Conservation (phyloP, 2,113 vertebrate species). For the Pseudopodoces humilis region DNA sequence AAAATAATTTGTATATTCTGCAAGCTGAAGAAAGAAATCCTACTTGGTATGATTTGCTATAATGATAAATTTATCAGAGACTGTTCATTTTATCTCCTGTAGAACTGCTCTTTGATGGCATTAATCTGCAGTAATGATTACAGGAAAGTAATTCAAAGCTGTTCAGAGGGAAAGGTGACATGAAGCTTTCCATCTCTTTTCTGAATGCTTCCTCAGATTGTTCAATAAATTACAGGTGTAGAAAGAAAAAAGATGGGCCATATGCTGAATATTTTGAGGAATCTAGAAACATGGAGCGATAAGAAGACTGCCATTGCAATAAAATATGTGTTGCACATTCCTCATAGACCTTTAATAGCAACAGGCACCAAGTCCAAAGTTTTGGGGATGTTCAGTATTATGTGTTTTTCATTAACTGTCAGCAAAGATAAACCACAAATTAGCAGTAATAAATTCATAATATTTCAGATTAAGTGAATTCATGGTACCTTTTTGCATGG, state of each 20-base stretch:
- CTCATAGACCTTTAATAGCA: not conserved
- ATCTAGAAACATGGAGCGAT: not conserved
- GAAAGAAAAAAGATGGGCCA: not conserved
- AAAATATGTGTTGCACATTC: not conserved
- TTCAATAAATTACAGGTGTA: slow-evolving; percentile 32
- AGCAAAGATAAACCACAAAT: not conserved
- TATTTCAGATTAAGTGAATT: not conserved
- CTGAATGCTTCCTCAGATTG: slow-evolving; percentile 6
- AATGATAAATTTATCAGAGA: slow-evolving; percentile 72
- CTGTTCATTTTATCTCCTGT: slow-evolving; percentile 56
- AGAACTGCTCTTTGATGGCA: slow-evolving; percentile 67
- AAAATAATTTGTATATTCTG: slow-evolving; percentile 46
- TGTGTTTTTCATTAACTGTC: not conserved
- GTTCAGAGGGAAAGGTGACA: slow-evolving; percentile 34
- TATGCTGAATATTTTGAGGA: not conserved
- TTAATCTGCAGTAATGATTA: slow-evolving; percentile 72
- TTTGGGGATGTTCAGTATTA: not conserved
- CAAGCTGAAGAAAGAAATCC: slow-evolving; percentile 32
- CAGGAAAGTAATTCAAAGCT: slow-evolving; percentile 55
- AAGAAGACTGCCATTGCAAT: not conserved
- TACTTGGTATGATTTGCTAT: slow-evolving; percentile 47
- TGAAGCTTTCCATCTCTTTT: slow-evolving; percentile 30
- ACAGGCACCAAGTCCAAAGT: not conserved
- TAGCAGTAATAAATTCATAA: not conserved
- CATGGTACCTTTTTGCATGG: not conserved